These are phyloP conservation scores for Periophthalmus magnuspinnatus DNA, from an alignment of 2,797 vertebrate genomes.

Conservation along the genomic window DNA sequence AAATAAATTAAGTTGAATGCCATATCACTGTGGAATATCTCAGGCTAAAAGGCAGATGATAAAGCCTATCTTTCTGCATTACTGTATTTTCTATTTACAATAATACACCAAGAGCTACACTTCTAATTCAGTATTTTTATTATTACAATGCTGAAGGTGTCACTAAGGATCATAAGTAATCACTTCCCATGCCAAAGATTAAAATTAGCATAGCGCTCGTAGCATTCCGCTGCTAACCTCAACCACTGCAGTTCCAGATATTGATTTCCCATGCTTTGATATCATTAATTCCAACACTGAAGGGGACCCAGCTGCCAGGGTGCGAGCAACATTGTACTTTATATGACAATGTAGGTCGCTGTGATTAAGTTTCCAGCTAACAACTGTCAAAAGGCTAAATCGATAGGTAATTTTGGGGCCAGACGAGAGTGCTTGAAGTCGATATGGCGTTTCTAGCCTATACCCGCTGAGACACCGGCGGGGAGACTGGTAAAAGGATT, in stretches of 20 bases:
- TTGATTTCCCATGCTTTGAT: slow-evolving; percentile 49
- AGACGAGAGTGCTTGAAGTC: slow-evolving; percentile 70
- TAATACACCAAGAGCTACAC: not conserved
- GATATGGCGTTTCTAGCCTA: slow-evolving; percentile 66
- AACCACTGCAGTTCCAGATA: slow-evolving; percentile 20
- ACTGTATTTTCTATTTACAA: too few species aligned
- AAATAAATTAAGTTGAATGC: too few species aligned
- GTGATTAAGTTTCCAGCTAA: slow-evolving; percentile 79
- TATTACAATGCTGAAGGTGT: slow-evolving; percentile 4
- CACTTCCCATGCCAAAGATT: slow-evolving; percentile 1
- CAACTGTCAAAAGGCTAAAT: slow-evolving; percentile 80
- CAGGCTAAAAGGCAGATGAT: not conserved
- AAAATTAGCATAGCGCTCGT: slow-evolving; percentile 10
- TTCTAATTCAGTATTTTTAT: not conserved
- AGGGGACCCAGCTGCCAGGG: slow-evolving; percentile 36
- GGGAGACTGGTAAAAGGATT: slow-evolving; percentile 79
- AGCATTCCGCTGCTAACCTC: slow-evolving; percentile 20
- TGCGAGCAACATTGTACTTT: slow-evolving; percentile 57
- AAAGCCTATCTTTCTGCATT: slow-evolving; percentile 2
- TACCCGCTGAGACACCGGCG: slow-evolving; percentile 53
- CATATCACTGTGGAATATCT: too few species aligned
- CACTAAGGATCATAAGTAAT: slow-evolving; percentile 18
- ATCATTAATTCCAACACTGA: slow-evolving; percentile 40
- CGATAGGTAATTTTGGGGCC: slow-evolving; percentile 78
- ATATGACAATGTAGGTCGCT: slow-evolving; percentile 73